Percentiles rank a stretch among this genome's conserved stretches.
Evolutionary conservation across 2,888 invertebrate species (phyloP).

Genomic region (Archips xylosteana): DNA sequence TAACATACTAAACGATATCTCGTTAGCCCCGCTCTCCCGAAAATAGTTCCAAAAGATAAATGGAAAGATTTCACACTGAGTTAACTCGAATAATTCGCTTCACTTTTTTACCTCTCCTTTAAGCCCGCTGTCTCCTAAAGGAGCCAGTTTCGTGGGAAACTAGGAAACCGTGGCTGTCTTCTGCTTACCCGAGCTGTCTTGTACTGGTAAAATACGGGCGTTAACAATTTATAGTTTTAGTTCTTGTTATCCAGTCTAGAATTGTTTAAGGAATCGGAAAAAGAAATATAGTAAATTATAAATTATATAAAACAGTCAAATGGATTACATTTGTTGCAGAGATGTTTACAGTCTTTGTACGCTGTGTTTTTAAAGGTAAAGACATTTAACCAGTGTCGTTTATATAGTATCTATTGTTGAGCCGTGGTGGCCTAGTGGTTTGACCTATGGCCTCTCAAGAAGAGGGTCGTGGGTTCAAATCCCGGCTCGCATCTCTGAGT

Average conservation of each 20-base stretch:
- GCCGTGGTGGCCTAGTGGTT: too few species aligned
- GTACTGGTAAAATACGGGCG: constrained; percentile 33
- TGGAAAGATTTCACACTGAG: constrained; percentile 69
- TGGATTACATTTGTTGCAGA: neutral
- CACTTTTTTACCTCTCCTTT: constrained; percentile 57
- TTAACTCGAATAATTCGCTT: constrained; percentile 69
- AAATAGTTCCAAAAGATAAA: constrained; percentile 63
- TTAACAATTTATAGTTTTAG: constrained; percentile 33
- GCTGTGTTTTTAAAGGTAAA: neutral
- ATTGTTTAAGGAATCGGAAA: constrained; percentile 24
- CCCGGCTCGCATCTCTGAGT: too few species aligned
- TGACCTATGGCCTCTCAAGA: too few species aligned
- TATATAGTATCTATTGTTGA: too few species aligned
- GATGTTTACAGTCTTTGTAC: neutral
- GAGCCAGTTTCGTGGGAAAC: neutral
- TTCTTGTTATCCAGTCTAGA: constrained; percentile 25
- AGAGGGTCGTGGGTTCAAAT: too few species aligned
- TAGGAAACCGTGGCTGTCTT: neutral
- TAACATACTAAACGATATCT: constrained; percentile 39
- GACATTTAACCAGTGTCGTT: too few species aligned
- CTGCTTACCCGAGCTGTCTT: constrained; percentile 10
- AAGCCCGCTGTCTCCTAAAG: neutral
- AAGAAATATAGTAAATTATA: neutral
- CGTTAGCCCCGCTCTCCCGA: constrained; percentile 50
- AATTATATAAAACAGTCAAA: neutral